Conservation (phyloP, 2,888 invertebrate genomes). For the Choreutis nemorana region DNA sequence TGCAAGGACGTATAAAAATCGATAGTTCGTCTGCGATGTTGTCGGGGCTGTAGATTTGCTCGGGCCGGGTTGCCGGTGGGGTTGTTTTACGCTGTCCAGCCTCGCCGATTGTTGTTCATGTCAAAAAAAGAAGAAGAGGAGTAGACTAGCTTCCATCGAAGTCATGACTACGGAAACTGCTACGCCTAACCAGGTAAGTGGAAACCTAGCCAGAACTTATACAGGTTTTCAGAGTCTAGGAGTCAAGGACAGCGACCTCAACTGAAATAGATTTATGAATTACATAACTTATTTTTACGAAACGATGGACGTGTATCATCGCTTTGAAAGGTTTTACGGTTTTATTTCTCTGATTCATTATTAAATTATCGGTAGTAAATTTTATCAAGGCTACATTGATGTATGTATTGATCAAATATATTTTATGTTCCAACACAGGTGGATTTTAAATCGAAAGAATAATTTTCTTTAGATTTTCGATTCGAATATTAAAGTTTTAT, state of each 20-base stretch:
- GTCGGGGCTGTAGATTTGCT: conserved; percentile 16
- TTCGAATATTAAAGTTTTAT: too few species aligned
- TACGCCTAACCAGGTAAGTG: conserved; percentile 56
- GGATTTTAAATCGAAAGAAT: too few species aligned
- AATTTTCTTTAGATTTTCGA: too few species aligned
- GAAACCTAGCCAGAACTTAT: not conserved
- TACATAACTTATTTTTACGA: conserved; percentile 21
- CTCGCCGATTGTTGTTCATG: conserved; percentile 51
- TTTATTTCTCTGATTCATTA: too few species aligned
- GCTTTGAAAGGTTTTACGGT: too few species aligned
- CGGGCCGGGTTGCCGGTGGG: conserved; percentile 15
- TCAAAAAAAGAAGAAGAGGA: conserved; percentile 45
- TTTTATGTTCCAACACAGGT: too few species aligned
- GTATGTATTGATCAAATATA: too few species aligned
- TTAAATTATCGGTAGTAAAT: too few species aligned
- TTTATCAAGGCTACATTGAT: too few species aligned
- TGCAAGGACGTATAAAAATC: conserved; percentile 38
- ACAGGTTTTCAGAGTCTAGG: conserved; percentile 10
- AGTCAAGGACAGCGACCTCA: conserved; percentile 36
- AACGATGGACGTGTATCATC: too few species aligned
- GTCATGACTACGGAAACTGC: conserved; percentile 62
- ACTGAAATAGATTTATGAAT: conserved; percentile 21
- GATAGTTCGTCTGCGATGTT: conserved; percentile 30
- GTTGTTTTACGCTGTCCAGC: conserved; percentile 33
- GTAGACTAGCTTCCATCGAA: conserved; percentile 40